Conservation (phyloP, 2,113 vertebrate genomes). For the Peromyscus leucopus region DNA sequence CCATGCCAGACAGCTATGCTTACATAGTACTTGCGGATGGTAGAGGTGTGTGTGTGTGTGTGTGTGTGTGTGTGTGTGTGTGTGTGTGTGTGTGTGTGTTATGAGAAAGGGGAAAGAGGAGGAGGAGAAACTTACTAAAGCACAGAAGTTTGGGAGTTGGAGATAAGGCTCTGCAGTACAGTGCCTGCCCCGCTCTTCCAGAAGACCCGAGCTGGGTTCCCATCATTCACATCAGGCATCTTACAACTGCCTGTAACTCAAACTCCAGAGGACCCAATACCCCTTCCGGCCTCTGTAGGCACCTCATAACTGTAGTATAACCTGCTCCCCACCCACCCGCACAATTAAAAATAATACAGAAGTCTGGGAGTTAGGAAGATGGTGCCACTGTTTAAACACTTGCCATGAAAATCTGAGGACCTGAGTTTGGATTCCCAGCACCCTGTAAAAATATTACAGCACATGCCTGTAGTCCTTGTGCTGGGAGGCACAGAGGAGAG, state of each 20-base stretch:
- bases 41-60: neutral
- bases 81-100: neutral
- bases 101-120: neutral
- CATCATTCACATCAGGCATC: neutral
- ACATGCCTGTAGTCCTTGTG: neutral
- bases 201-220: neutral
- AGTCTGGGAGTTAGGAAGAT: neutral
- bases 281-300: neutral
- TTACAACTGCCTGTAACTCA: neutral
- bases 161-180: neutral
- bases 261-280: neutral
- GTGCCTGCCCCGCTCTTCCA: neutral
- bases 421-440: neutral
- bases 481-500: neutral
- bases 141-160: too few species aligned
- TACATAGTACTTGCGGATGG: neutral
- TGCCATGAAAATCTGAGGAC: neutral
- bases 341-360: neutral
- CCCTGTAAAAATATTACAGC: neutral
- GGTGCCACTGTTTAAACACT: neutral
- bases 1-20: fast-evolving
- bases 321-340: neutral
- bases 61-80: neutral
- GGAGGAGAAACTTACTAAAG: neutral
- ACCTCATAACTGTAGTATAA: neutral